Base-by-base conservation (phyloP, 2,113 vertebrate genomes). In the Callospermophilus lateralis region DNA sequence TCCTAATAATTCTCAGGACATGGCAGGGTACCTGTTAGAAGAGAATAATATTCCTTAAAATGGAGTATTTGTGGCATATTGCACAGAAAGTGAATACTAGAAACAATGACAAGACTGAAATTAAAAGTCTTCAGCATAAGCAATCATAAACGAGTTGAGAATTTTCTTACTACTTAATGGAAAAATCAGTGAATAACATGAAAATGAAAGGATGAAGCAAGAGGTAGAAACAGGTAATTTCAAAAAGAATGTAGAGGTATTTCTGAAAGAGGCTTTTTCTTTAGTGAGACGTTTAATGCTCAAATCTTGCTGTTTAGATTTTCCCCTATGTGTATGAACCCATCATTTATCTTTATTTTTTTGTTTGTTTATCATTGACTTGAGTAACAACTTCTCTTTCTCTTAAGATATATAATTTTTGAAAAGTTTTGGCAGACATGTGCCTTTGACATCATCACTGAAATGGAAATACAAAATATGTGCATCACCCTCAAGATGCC, bases 11-110 rank as follows among this genome's bases (percentile, higher is more conserved):
- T 86, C 1, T 19, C 19, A 87, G 26, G 32, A 89, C 28, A 92
- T 89, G 87, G 28, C 53, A 79, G 12, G 32, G 11, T 68, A 61
- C 0, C 3, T 30, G 58, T 63, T 53, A 85, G 39, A 20, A 76
- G 15, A 93, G 4, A 86, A 45, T 84, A 72, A 15, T 30, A 77
- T 87, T 88, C 10, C 48, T 92, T 92, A 72, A 76, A 94, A 84
- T 39, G 6, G 12, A 73, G 10, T 37, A 37, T 83, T 79, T 93
- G 6, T 85, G 8, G 11, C 20, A 15, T 65, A 76, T n/a, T 83
- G 8, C 37, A 65, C n/a, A 92, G 9, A 26, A 32, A 76, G 58
- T 32, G 20, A 48, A 78, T 70, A 93, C 16, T 22, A 88, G 51
- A 83, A 92, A 19, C 39, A 93, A 30, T 17, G 15, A n/a, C n/a